Evolutionary conservation across 1,140 invertebrate genomes (phyloP).

Genomic region (Centruroides sculpturatus): DNA sequence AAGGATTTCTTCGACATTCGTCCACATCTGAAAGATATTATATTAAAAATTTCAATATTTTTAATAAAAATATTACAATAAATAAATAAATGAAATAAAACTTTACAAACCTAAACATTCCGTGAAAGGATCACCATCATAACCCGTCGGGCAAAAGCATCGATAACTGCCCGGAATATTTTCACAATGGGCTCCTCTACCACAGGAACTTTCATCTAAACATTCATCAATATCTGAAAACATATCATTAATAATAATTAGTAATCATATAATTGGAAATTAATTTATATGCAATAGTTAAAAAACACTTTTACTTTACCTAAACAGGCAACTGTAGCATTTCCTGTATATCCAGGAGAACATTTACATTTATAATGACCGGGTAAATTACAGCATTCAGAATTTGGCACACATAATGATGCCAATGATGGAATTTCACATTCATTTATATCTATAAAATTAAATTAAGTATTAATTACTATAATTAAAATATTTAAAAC

Average conservation of each 20-base stretch:
- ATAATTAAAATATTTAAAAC: no score
- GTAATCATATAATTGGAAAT: background rate
- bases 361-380: slow-evolving; percentile 89
- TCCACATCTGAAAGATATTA: slow-evolving; percentile 37
- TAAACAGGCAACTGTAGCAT: slow-evolving; percentile 21
- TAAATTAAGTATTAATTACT: background rate
- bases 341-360: slow-evolving; percentile 53
- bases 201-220: slow-evolving; percentile 55
- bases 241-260: background rate
- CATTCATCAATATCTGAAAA: slow-evolving; percentile 74
- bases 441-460: slow-evolving; percentile 72
- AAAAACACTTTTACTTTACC: slow-evolving; percentile 9
- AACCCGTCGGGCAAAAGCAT: slow-evolving; percentile 67
- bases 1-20: slow-evolving; percentile 50
- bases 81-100: background rate
- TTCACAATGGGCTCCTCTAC: slow-evolving; percentile 57
- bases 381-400: slow-evolving; percentile 86
- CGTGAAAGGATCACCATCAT: slow-evolving; percentile 62
- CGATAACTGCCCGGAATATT: slow-evolving; percentile 79
- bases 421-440: slow-evolving; percentile 69
- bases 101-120: slow-evolving; percentile 34
- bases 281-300: no score
- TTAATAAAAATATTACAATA: background rate
- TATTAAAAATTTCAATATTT: background rate
- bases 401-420: slow-evolving; percentile 70